Evolutionary conservation across 2,888 invertebrate genomes (phyloP), one percentile per base, ranked within the genome.

Genomic region (Camptogramma bilineatum): DNA sequence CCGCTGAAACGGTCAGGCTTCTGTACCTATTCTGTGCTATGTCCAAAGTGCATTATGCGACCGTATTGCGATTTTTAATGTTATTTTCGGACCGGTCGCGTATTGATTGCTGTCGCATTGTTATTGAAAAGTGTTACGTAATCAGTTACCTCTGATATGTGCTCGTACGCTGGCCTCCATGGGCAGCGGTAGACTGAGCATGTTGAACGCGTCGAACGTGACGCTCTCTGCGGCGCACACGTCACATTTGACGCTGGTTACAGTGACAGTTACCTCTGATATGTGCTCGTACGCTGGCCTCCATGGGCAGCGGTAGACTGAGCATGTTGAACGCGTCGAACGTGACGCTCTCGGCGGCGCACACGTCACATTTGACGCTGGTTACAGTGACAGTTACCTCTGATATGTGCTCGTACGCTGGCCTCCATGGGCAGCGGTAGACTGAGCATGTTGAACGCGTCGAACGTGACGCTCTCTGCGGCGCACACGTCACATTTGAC

Each of bases 251-350:
- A n/a, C n/a, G n/a, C n/a, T n/a, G n/a, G n/a, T n/a, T 2, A 21
- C 21, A 21, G 21, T 21, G n/a, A n/a, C n/a, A 28, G 28, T 77
- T 75, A 96, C 96, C 97, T 76, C 96, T 93, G 58, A 97, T 94
- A 83, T 97, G 97, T 74, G 96, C 94, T 69, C 97, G 94, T 53
- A 96, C 95, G 78, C 95, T 96, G 83, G 96, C 96, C 88, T 98
- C 98, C 94, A 98, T 97, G 21, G 98, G 98, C 75, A 98, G 93
- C 63, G 98, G 98, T 77, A 98, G 92, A 71, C 97, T 96, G 52
- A 98, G 94, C 89, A 97, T 96, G 86, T 97, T 98, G 93, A 98
- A 98, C 1, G 98, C 97, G 91, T 98, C 98, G 88, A 98, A 98
- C 48, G 97, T 94, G 62, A 97, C 97, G 56, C 97, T 97, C 78